A percentile compares a stretch with the other conserved stretches of the same genome.
phyloP scores from a whole-genome alignment of 2,888 invertebrate genomes.

The Polia nebulosa region DNA sequence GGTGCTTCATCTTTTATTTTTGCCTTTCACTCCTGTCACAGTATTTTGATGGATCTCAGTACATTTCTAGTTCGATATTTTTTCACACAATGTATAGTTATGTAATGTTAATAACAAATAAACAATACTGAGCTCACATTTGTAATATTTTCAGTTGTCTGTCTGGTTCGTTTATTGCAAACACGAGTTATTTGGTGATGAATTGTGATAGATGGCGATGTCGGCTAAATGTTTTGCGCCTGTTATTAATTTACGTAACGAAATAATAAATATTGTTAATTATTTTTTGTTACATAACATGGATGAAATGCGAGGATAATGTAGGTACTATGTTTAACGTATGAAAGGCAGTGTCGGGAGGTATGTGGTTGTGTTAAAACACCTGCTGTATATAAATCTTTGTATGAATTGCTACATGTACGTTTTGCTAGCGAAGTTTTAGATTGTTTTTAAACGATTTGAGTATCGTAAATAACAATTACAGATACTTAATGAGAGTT shows the following conservation, averaged over 20 bases:
- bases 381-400: slow-evolving; percentile 8
- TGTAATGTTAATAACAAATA: slow-evolving; percentile 9
- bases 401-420: background rate
- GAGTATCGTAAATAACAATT: background rate
- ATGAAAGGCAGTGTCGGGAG: background rate
- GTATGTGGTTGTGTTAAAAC: background rate
- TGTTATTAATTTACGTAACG: slow-evolving; percentile 57
- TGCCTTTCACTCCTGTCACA: too few species aligned
- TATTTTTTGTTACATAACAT: slow-evolving; percentile 35
- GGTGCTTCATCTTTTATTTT: background rate
- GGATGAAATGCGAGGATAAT: slow-evolving; percentile 23
- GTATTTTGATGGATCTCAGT: background rate
- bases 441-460: background rate
- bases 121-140: slow-evolving; percentile 41
- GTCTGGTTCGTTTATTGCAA: slow-evolving; percentile 47
- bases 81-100: background rate
- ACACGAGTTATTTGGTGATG: slow-evolving; percentile 61
- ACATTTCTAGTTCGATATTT: background rate
- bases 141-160: slow-evolving; percentile 60
- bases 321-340: slow-evolving; percentile 1
- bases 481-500: too few species aligned
- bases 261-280: slow-evolving; percentile 60
- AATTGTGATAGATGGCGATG: slow-evolving; percentile 62
- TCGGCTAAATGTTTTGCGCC: slow-evolving; percentile 47
- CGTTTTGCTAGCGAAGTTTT: background rate